A percentile compares a stretch with the other conserved stretches of the same genome.
Evolutionary conservation across 2,888 invertebrate species (phyloP).

Genomic region (Fragum whitleyi): DNA sequence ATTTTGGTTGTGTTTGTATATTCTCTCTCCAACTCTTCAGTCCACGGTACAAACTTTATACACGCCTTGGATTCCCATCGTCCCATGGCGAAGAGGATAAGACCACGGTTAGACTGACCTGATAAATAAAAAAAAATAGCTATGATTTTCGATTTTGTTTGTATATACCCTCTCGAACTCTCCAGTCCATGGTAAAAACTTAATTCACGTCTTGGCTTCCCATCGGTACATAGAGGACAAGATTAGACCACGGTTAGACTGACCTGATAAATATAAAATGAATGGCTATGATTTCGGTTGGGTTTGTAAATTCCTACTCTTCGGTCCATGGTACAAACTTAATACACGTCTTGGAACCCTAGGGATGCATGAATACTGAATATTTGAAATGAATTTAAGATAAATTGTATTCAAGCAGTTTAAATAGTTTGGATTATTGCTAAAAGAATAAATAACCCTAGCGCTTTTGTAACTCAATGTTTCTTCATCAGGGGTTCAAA

Average conservation of each 20-base stretch:
- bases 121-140: not conserved
- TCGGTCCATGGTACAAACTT: slow-evolving; percentile 66
- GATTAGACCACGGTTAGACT: slow-evolving; percentile 40
- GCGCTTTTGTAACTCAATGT: too few species aligned
- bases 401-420: too few species aligned
- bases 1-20: too few species aligned
- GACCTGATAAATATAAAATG: not conserved
- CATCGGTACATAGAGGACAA: slow-evolving; percentile 68
- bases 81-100: slow-evolving; percentile 65
- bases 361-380: too few species aligned
- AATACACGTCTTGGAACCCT: slow-evolving; percentile 67
- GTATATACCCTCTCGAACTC: slow-evolving; percentile 30
- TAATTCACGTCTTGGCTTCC: slow-evolving; percentile 66
- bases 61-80: slow-evolving; percentile 69
- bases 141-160: too few species aligned
- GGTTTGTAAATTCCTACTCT: too few species aligned
- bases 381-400: too few species aligned
- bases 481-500: too few species aligned
- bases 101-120: slow-evolving; percentile 28
- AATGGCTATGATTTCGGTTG: too few species aligned
- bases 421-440: too few species aligned
- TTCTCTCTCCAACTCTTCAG: slow-evolving; percentile 30
- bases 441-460: too few species aligned
- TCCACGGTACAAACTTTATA: slow-evolving; percentile 66
- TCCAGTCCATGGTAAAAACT: slow-evolving; percentile 66